Base-by-base conservation (phyloP, 2,797 vertebrate genomes). In the Leptodactylus fallax region DNA sequence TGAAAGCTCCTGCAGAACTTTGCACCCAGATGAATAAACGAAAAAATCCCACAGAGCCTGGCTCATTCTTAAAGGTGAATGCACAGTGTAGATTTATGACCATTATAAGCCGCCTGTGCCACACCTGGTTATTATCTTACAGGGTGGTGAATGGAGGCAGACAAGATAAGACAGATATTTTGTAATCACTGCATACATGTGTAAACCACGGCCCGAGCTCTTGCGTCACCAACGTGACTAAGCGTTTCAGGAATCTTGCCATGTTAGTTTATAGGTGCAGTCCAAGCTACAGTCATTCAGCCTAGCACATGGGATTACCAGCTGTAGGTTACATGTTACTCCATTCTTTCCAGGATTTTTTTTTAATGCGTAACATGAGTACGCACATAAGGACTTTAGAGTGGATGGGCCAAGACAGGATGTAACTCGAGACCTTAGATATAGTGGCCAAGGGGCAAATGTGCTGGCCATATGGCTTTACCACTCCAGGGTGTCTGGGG, bases 241-340 rank as follows among this genome's bases (percentile, higher is more conserved):
- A 80, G 77, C 36, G 53, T 71, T 86, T 81, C 36, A 86, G 65
- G 85, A 86, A 86, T 86, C 78, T 36, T 80, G 78, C 51, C 49
- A 72, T 86, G 85, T 86, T 86, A 72, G 85, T 86, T 86, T 86
- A 86, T 67, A 86, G 85, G 85, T 79, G 76, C 76, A 86, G 85
- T 79, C 61, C 4, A 10, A 51, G 61, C 60, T 67, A 6, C 45
- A 82, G 23, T 82, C 60, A 82, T 69, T 69, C 47, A 51, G 61
- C 21, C 23, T 17, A 25, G 63, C 78, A 63, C 79, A 80, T 63
- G 27, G 79, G n/a, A 69, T 67, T 17, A 53, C 36, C 36, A 36
- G 36, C 36, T 36, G 36, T n/a, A 51, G 14, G 21, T 53, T 17
- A 81, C 13, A 36, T 67, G 7, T 67, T 53, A 12, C 25, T 47